These are phyloP conservation scores for Hesperophylax magnus DNA, from an alignment of 1,140 invertebrate species.

Conservation along the genomic window DNA sequence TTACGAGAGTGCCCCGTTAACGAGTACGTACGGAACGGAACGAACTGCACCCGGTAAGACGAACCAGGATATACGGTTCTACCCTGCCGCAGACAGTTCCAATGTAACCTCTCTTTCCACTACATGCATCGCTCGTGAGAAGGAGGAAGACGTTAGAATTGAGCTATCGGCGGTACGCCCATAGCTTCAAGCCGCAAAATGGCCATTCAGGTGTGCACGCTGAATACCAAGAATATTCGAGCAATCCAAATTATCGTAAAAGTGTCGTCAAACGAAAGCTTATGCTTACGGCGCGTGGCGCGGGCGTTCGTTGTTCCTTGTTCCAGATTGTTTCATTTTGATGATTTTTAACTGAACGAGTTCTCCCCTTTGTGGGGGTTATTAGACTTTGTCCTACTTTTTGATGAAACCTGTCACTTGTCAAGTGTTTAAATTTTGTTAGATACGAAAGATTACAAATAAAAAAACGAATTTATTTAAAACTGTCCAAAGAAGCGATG, in stretches of 20 bases:
- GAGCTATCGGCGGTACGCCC: background rate
- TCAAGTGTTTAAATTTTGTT: too few relatives aligned
- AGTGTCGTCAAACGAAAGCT: constrained; percentile 1
- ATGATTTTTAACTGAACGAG: background rate
- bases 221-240: constrained; percentile 10
- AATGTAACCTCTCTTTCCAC: too few relatives aligned
- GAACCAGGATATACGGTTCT: background rate
- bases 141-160: too few relatives aligned
- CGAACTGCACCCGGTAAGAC: constrained; percentile 16
- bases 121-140: too few relatives aligned
- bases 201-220: constrained; percentile 27
- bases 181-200: background rate
- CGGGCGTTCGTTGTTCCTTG: background rate
- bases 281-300: too few relatives aligned
- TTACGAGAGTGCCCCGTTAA: constrained; percentile 47
- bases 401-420: too few relatives aligned
- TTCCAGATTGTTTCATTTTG: background rate
- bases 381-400: too few relatives aligned
- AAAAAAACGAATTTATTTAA: too few relatives aligned
- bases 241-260: constrained; percentile 37
- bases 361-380: too few relatives aligned
- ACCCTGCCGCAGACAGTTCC: background rate
- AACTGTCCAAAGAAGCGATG: too few relatives aligned
- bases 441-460: too few relatives aligned
- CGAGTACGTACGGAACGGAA: background rate